Conservation (phyloP, 2,113 vertebrate species). For the Podarcis raffonei region DNA sequence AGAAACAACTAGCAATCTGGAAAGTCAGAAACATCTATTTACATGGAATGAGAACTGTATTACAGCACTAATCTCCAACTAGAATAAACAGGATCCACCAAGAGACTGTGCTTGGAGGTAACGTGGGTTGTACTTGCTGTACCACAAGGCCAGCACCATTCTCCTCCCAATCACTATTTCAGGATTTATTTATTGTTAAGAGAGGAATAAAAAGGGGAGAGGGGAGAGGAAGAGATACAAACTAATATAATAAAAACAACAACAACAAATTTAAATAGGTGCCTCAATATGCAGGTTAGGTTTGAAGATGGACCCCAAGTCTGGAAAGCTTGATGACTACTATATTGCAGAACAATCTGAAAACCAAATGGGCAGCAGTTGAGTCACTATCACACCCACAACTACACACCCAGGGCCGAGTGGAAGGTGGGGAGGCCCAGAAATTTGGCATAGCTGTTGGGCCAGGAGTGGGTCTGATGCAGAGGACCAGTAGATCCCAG, state of each 20-base stretch:
- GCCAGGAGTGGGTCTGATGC: too few relatives aligned
- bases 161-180: background rate
- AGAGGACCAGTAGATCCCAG: too few relatives aligned
- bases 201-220: background rate
- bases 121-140: background rate
- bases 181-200: background rate
- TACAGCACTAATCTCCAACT: background rate
- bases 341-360: background rate
- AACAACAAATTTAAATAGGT: too few relatives aligned
- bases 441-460: too few relatives aligned
- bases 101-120: background rate
- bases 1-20: too few relatives aligned
- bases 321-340: background rate
- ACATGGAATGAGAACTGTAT: too few relatives aligned
- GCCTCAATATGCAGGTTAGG: background rate
- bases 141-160: background rate
- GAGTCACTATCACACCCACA: too few relatives aligned
- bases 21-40: too few relatives aligned
- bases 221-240: background rate
- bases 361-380: too few relatives aligned
- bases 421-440: too few relatives aligned
- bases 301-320: background rate
- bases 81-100: background rate
- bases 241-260: background rate
- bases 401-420: too few relatives aligned